Evolutionary conservation across 2,888 invertebrate species (phyloP).

Genomic region (Drosophila anomelani): DNA sequence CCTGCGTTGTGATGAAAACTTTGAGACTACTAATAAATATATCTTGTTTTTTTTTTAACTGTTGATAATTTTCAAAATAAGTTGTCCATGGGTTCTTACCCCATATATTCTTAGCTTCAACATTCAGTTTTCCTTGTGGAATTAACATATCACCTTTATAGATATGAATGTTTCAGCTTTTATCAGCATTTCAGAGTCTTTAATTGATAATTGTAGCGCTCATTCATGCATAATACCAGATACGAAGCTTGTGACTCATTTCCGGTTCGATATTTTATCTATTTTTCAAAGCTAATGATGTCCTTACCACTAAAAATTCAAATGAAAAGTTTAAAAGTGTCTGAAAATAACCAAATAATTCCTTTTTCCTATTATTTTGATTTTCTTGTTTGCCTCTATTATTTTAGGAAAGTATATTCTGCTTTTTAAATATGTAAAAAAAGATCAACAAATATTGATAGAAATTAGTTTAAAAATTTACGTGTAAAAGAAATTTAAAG

Average conservation of each 20-base stretch:
- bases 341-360: no score
- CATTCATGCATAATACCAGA: constrained; percentile 47
- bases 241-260: constrained; percentile 52
- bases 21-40: constrained; percentile 1
- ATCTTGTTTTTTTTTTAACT: no score
- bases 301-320: constrained; percentile 2
- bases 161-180: constrained; percentile 42
- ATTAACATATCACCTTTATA: constrained; percentile 34
- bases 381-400: no score
- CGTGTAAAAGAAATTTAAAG: background rate
- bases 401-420: no score
- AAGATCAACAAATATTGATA: background rate
- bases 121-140: background rate
- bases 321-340: background rate
- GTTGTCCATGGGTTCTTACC: background rate
- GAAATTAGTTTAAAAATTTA: background rate
- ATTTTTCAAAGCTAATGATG: constrained; percentile 47
- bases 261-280: constrained; percentile 53
- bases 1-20: background rate
- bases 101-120: background rate
- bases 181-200: constrained; percentile 33
- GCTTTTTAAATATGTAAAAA: background rate
- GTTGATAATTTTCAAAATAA: background rate
- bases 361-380: no score
- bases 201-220: constrained; percentile 69